phyloP scores from a whole-genome alignment of 2,113 vertebrate genomes.

The Ophthalmolycus amberensis region DNA sequence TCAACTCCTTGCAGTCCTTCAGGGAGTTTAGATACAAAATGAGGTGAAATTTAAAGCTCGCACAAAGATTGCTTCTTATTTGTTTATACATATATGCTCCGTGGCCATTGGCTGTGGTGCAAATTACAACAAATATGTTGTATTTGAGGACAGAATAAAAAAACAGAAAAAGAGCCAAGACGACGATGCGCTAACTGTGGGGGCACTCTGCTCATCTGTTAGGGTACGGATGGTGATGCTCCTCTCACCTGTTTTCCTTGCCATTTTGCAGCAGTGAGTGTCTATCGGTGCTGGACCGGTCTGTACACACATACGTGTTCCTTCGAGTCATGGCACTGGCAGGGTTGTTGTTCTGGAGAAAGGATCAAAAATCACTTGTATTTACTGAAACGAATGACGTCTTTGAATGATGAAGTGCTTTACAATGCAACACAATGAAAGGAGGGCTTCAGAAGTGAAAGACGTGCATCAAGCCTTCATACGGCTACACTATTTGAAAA shows the following conservation, averaged over 20 bases:
- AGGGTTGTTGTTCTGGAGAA: slow-evolving; percentile 86
- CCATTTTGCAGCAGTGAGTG: slow-evolving; percentile 89
- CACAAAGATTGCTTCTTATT: neutral
- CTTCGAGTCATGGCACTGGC: slow-evolving; percentile 91
- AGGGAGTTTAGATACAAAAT: neutral
- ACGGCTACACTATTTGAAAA: neutral
- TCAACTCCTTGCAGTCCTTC: neutral
- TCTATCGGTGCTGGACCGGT: slow-evolving; percentile 85
- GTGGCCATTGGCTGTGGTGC: neutral
- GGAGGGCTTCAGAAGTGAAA: neutral
- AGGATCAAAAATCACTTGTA: neutral
- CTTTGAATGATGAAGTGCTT: neutral
- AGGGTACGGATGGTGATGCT: fast-evolving
- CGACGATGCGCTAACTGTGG: neutral
- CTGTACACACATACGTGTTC: slow-evolving; percentile 94
- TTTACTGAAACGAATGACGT: neutral
- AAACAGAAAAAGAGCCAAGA: neutral
- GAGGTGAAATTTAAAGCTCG: neutral
- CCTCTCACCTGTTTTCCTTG: slow-evolving; percentile 90
- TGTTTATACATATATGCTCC: neutral
- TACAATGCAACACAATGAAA: neutral
- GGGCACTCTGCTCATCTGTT: neutral
- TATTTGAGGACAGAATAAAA: neutral
- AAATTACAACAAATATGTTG: neutral
- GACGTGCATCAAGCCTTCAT: neutral